Conservation (phyloP, 1,140 invertebrate species). For the Glomeris maerens region DNA sequence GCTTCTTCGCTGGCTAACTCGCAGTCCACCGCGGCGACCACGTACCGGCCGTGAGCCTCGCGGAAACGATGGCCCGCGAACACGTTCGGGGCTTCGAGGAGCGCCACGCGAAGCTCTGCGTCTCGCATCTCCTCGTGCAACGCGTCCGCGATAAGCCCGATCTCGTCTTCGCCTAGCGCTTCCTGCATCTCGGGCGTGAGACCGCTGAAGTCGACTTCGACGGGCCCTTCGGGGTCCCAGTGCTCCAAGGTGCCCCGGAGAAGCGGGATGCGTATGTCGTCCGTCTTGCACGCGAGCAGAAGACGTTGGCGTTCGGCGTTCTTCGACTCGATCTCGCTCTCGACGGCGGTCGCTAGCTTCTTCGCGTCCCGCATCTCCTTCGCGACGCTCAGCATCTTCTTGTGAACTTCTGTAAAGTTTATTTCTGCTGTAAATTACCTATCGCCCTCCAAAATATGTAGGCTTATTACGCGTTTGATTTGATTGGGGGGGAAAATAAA, state of each 20-base stretch:
- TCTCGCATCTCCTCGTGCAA: slow-evolving; percentile 71
- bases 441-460: slow-evolving; percentile 59
- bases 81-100: slow-evolving; percentile 96
- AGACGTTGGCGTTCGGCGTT: slow-evolving; percentile 82
- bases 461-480: slow-evolving; percentile 62
- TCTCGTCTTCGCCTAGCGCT: slow-evolving; percentile 68
- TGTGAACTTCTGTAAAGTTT: slow-evolving; percentile 48
- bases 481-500: slow-evolving; percentile 78
- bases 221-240: slow-evolving; percentile 60
- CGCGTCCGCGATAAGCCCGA: slow-evolving; percentile 70
- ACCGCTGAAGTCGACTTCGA: slow-evolving; percentile 72
- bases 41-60: slow-evolving; percentile 81
- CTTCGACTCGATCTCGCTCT: slow-evolving; percentile 80
- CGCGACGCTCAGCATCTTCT: slow-evolving; percentile 67
- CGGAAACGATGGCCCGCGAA: slow-evolving; percentile 67
- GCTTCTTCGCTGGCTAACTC: slow-evolving; percentile 83
- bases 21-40: slow-evolving; percentile 93
- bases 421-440: slow-evolving; percentile 61
- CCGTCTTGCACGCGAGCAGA: slow-evolving; percentile 90
- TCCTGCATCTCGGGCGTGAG: slow-evolving; percentile 70
- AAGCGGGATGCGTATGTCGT: slow-evolving; percentile 82
- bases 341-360: slow-evolving; percentile 67
- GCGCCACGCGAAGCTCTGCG: slow-evolving; percentile 69
- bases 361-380: slow-evolving; percentile 81
- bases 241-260: slow-evolving; percentile 81